Evolutionary conservation across 1,140 invertebrate genomes (phyloP).

Genomic region (Lycorma delicatula): DNA sequence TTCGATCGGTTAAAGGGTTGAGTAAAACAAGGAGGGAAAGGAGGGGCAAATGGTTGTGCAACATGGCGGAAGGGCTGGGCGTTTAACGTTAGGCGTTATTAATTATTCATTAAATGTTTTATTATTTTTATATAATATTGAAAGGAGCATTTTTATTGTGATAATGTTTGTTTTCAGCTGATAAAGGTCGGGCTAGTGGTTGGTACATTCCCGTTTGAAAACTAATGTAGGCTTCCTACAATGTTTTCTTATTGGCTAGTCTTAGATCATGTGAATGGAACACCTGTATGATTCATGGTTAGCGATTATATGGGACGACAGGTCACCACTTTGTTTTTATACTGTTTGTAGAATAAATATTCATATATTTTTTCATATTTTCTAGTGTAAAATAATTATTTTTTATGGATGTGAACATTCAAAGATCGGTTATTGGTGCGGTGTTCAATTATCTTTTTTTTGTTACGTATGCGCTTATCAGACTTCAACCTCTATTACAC

Average conservation of each 20-base stretch:
- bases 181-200: neutral
- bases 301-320: slow-evolving; percentile 7
- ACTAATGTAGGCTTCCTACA: neutral
- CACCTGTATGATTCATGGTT: slow-evolving; percentile 24
- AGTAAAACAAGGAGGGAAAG: slow-evolving; percentile 23
- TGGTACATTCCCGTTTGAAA: neutral
- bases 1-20: slow-evolving; percentile 23
- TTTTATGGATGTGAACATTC: neutral
- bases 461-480: neutral
- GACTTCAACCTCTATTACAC: neutral
- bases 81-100: slow-evolving; percentile 13
- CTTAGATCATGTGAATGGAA: slow-evolving; percentile 13
- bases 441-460: neutral
- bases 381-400: neutral
- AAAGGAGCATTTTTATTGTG: neutral
- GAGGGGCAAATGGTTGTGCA: slow-evolving; percentile 24
- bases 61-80: slow-evolving; percentile 27
- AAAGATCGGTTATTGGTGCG: neutral
- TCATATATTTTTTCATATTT: neutral
- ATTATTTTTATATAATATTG: neutral
- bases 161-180: slow-evolving; percentile 4
- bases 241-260: neutral
- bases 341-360: neutral
- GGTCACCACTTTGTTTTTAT: neutral
- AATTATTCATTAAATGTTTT: neutral